These are phyloP conservation scores for Chrysemys picta DNA, from an alignment of 2,113 vertebrate genomes.

Conservation along the genomic window DNA sequence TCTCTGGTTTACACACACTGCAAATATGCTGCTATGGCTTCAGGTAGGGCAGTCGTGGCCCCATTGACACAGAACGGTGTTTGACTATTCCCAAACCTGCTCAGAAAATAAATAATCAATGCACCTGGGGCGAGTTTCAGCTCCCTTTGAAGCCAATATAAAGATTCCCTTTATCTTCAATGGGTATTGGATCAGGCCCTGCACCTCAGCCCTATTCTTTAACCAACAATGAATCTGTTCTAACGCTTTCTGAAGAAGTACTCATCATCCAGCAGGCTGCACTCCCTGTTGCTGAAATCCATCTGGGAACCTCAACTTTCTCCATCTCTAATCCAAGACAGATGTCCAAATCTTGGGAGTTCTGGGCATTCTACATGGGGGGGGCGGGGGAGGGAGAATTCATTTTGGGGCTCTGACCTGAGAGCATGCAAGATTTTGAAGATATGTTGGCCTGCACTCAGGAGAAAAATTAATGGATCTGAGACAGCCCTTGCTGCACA, in stretches of 20 bases:
- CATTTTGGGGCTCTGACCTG: background rate
- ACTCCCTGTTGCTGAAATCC: background rate
- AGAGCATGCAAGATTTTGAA: background rate
- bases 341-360: background rate
- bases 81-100: accelerated
- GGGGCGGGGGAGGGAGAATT: background rate
- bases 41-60: background rate
- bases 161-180: background rate
- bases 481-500: background rate
- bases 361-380: background rate
- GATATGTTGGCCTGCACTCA: background rate
- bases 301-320: background rate
- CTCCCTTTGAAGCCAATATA: background rate
- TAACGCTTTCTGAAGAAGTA: background rate
- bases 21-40: accelerated
- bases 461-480: background rate
- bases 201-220: background rate
- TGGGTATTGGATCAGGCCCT: background rate
- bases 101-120: background rate
- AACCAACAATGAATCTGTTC: background rate
- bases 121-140: background rate
- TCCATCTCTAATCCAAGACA: background rate
- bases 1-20: background rate
- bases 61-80: background rate
- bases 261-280: background rate